Evolutionary conservation across 2,113 vertebrate genomes (phyloP), one percentile per base, ranked within the genome.

Genomic region (Dromiciops gliroides): DNA sequence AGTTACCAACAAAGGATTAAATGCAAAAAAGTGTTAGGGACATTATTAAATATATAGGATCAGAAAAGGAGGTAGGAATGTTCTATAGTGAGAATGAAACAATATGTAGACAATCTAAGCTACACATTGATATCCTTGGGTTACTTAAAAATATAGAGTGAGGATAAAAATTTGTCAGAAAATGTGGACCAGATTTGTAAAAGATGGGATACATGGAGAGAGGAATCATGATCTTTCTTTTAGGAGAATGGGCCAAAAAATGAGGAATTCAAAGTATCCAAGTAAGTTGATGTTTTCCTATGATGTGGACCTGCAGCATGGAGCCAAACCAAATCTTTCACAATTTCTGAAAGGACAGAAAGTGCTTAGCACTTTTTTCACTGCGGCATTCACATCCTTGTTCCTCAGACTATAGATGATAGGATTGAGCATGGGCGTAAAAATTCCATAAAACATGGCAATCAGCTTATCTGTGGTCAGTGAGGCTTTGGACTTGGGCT

Each of bases 331-430:
- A 83, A 44, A 83, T n/a, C 67, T 44, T 83, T 83, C 67, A 83
- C 19, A 83, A 6, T 44, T 83, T 83, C 67, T 19, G 8, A 44
- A 83, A 23, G 19, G 37, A 48, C 11, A 90, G 26, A 0, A n/a
- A n/a, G n/a, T 0, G 26, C 25, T 67, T 50, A 96, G 44, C 28
- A 98, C 1, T 12, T 51, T 49, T 91, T 83, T 96, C 14, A 96
- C n/a, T 75, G 95, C 91, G 22, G 91, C 90, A 50, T 97, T 96
- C 60, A 97, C 92, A 56, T 97, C 92, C 28, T 96, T 97, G 53
- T 97, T 97, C 60, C 97, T 94, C 10, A 98, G 95, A 89, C 97
- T 97, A 0, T 97, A 97, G 60, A 97, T 97, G 93, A 97, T 95
- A 92, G 95, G 97, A 89, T 96, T 97, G 90, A 98, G 90, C 94